Evolutionary conservation across 2,113 vertebrate genomes (phyloP), one percentile per base, ranked within the genome.

Genomic region (Madoqua kirkii): DNA sequence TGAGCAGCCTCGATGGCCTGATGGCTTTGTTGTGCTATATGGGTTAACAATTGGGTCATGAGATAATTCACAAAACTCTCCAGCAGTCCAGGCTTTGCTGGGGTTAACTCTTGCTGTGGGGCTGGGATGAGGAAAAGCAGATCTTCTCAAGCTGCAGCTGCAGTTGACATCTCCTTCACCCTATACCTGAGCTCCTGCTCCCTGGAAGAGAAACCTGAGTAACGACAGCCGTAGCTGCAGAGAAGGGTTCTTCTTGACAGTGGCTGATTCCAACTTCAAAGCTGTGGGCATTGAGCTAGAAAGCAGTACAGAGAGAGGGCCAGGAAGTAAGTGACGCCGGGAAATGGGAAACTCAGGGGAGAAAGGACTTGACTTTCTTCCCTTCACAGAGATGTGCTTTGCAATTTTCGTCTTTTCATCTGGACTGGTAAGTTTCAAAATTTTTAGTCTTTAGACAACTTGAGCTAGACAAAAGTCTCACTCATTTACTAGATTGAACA

Each of bases 81-180:
- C 33, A 33, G 55, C 95, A 57, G 67, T 62, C 59, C 82, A 87
- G 50, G 86, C 86, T 97, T 12, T 84, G 21, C 59, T 78, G 33
- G 91, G 79, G 96, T 97, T 97, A 98, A 96, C 79, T 94, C 94
- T 91, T 94, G 25, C 74, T 48, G 23, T 71, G 82, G 64, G 55
- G 21, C 54, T 82, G 55, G 29, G 81, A 83, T 94, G 94, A 97
- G 52, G 96, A 89, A 93, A 98, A 93, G 48, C 89, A 97, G 95
- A 85, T 84, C 81, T 97, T 95, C 87, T 60, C n/a, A 52, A 94
- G 40, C 48, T 29, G 17, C 84, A 94, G 71, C 71, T 48, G 43
- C 89, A 89, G 10, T 55, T 83, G 50, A 92, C 40, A 33, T 43
- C 14, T 74, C 79, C 52, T 87, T 96, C 36, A 87, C 57, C 54